Percentiles rank a stretch among this genome's conserved stretches.
Conservation (phyloP, 1,140 invertebrate species). For the Rhopalosiphum padi region DNA sequence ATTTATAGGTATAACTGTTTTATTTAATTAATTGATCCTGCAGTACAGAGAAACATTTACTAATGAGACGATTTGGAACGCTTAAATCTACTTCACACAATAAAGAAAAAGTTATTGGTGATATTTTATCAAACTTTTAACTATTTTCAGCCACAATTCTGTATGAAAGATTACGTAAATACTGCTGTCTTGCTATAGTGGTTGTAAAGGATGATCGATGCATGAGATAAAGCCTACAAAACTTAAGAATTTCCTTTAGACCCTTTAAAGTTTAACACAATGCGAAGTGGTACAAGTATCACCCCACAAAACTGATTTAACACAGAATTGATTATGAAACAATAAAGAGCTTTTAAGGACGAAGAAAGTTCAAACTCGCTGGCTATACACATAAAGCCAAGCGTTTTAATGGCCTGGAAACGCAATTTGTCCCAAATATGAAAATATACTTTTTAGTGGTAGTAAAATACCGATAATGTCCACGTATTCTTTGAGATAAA, state of each 20-base stretch:
- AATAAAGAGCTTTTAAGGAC: slow-evolving; percentile 16
- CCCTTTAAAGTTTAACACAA: background rate
- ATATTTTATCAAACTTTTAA: background rate
- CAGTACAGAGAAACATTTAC: background rate
- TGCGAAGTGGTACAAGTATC: background rate
- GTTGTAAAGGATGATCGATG: background rate
- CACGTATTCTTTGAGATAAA: background rate
- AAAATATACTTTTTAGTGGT: background rate
- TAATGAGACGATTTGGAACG: background rate
- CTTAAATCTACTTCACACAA: background rate
- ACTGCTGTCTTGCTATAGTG: background rate
- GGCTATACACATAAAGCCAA: background rate
- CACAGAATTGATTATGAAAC: slow-evolving; percentile 10
- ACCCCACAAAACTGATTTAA: background rate
- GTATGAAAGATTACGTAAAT: background rate
- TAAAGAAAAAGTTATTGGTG: background rate
- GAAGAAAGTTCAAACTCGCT: background rate
- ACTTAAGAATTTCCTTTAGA: background rate
- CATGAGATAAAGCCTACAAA: background rate
- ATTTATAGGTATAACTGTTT: background rate
- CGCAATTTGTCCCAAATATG: background rate
- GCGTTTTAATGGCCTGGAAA: background rate
- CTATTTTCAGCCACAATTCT: background rate
- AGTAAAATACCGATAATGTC: background rate
- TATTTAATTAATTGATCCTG: background rate